Base-by-base conservation (phyloP, 2,797 vertebrate genomes). In the Siniperca undulata region DNA sequence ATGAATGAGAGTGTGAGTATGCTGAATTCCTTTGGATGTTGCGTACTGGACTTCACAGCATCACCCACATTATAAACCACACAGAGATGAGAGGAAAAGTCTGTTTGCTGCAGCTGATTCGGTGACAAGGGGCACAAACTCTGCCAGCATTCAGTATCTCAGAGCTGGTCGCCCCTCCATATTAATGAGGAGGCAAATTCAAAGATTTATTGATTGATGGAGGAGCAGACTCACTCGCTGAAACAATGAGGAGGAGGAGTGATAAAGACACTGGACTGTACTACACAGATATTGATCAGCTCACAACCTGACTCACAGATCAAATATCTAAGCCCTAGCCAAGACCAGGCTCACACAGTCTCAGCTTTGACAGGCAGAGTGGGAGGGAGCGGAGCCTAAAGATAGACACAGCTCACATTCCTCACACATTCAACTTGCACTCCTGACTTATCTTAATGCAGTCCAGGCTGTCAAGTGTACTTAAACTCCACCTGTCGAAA, bases 241-340 rank as follows among this genome's bases (percentile, higher is more conserved):
- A 46, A 73, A 70, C 44, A 53, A 30, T 77, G 19, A 53, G 10
- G 50, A 64, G 42, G 30, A 30, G 22, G n/a, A 58, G 13, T 53
- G 86, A 81, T 79, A 36, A 62, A 86, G 74, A 82, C 46, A 48
- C 42, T 42, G 17, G 22, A 36, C 48, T 61, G 74, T 50, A 67
- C 81, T 48, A 53, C 67, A 64, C 4, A 77, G 74, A 79, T 67
- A 84, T 86, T 20, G 81, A 90, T 83, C 68, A 74, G 44, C 66
- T 71, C 67, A 53, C 55, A 22, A 46, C 59, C 66, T 0, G 74
- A 80, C 61, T 74, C 55, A 36, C 64, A 40, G 81, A 83, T 83
- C 65, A 75, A 59, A 76, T 55, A 79, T 68, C 60, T n/a, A 30
- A 81, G 62, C 36, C 19, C 24, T 66, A n/a, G 48, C 69, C 36